These are phyloP conservation scores for Oncorhynchus mykiss DNA, from an alignment of 2,113 vertebrate genomes.

Conservation along the genomic window DNA sequence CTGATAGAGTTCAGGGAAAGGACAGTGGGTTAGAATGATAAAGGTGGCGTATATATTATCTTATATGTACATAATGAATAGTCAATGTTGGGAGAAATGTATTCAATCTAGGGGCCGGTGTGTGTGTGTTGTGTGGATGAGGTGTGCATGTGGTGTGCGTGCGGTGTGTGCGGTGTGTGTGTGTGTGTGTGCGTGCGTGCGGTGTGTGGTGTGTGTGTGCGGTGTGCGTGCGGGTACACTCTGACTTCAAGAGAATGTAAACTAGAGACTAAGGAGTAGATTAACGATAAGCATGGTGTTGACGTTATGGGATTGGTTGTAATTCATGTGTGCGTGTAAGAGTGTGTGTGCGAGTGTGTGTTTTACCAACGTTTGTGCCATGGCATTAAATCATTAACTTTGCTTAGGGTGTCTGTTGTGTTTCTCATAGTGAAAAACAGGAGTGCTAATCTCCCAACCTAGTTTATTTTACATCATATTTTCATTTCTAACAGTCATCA, in stretches of 20 bases:
- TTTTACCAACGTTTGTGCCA: conserved; percentile 27
- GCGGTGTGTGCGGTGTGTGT: too few relatives aligned
- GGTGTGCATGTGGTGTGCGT: too few relatives aligned
- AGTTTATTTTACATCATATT: conserved; percentile 37
- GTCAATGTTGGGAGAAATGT: neutral
- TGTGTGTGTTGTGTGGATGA: too few relatives aligned
- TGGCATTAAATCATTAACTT: conserved; percentile 61
- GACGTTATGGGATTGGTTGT: neutral
- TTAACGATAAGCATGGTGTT: neutral
- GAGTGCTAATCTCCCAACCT: conserved; percentile 16
- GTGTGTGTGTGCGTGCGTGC: too few relatives aligned
- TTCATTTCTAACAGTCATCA: conserved; percentile 34
- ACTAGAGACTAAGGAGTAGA: neutral
- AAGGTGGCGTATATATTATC: conserved; percentile 12
- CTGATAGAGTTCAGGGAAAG: conserved; percentile 54
- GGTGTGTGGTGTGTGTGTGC: too few relatives aligned
- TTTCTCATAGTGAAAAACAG: conserved; percentile 35
- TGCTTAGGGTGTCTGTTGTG: conserved; percentile 28
- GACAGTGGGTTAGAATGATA: conserved; percentile 57
- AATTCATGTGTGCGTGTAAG: neutral
- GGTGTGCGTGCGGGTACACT: neutral
- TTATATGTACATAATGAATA: neutral
- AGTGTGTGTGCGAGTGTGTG: conserved; percentile 9
- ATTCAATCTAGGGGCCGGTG: neutral
- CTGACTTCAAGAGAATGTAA: neutral